Evolutionary conservation across 2,888 invertebrate species (phyloP), one percentile per base, ranked within the genome.

Genomic region (Oeneis ivallda): DNA sequence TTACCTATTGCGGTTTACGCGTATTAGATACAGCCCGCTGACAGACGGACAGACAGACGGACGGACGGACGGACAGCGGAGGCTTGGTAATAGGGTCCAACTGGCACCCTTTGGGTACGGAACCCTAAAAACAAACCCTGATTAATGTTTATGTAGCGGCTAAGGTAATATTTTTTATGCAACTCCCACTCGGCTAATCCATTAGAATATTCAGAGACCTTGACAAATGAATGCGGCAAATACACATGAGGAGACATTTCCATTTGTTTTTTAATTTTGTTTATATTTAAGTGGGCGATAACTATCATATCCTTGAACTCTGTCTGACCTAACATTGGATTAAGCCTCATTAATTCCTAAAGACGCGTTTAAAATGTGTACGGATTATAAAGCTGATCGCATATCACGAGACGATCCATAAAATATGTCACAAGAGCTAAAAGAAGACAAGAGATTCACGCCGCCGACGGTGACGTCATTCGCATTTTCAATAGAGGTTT

Each of bases 221-320:
- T 34, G 45, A 45, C 32, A 45, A 45, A 45, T 45, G 15, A 34
- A 45, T 58, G 43, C 45, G 32, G 43, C 45, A 13, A 32, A 9
- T 32, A 32, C 45, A 5, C 45, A 58, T 47, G 32, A 32, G 47
- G 47, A 58, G 47, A 58, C 58, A 56, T 13, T 54, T 19, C 58
- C 45, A 43, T 58, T 58, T 45, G 45, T 58, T 60, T 60, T 17
- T 37, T 41, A 47, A 17, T 34, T 43, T 47, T 58, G 11, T 58
- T 32, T 60, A 39, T 50, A 39, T 50, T 37, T 19, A 39, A 60
- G 49, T 60, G 47, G 60, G 49, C 60, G 49, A 60, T 49, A 37
- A 60, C 17, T 39, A 39, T 49, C 34, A 32, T 56, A 60, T 60
- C 60, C 60, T 60, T 60, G 50, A 60, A 60, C 49, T 60, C 34